Evolutionary conservation across 2,797 vertebrate species (phyloP), one percentile per base, ranked within the genome.

Genomic region (Urophycis tenuis): DNA sequence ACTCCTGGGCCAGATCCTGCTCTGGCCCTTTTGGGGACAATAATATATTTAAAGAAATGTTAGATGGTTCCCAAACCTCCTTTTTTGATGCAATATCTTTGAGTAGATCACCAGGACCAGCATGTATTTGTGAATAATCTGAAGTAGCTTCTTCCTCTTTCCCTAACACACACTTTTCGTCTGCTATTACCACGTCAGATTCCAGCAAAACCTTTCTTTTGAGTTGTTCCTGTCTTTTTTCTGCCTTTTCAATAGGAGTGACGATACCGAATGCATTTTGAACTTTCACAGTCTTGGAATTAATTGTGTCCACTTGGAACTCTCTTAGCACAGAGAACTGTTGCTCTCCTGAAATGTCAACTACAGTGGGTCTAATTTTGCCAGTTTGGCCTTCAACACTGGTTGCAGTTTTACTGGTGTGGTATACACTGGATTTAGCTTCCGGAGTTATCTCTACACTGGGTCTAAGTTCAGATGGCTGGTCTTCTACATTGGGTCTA

Each of bases 101-200:
- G 35, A 39, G 22, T 12, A 29, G 22, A n/a, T 73, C 35, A 10
- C 12, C 34, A 39, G 35, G 19, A 34, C 33, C 31, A 31, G 17
- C 22, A 41, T 29, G 35, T 14, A 4, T 30, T 73, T 41, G 9
- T 25, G 25, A 39, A 41, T 17, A 35, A 35, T 67, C 11, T 67
- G 72, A 45, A 11, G 1, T 25, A 29, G 35, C 74, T 67, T 67
- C 64, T 36, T 25, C 53, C 19, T 64, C 53, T 64, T 64, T 64
- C 53, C 8, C 60, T 14, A 31, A 31, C 14, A 31, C 2, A 39
- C 15, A 31, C 6, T 72, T 22, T 60, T 53, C 45, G 49, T 17
- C 11, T 49, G 32, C 15, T 34, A 19, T 10, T n/a, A 83, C 77
- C 84, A 83, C 85, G 64, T 79, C 74, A 31, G 39, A 0, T 49